phyloP scores from a whole-genome alignment of 2,797 vertebrate species.

The Sebastes dallii region DNA sequence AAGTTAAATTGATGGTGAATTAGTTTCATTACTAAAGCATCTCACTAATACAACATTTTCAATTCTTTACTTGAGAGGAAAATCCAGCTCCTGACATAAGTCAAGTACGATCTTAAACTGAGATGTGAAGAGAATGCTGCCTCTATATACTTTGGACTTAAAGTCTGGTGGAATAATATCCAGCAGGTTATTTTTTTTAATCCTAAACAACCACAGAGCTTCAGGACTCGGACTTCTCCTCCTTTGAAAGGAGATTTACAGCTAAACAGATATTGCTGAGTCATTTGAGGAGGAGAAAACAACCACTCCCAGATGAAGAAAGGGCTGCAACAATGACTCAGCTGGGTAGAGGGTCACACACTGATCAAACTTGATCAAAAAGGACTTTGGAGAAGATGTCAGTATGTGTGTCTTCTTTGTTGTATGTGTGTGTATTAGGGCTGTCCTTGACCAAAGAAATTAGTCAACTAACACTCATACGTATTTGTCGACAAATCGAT shows the following conservation, averaged over 20 bases:
- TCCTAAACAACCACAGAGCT: background rate
- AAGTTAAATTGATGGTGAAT: too few species aligned
- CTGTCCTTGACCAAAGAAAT: fast-evolving
- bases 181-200: background rate
- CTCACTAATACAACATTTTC: background rate
- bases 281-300: background rate
- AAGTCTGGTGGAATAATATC: background rate
- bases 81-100: fast-evolving
- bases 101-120: background rate
- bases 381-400: background rate
- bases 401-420: background rate
- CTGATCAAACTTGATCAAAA: background rate
- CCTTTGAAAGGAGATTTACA: background rate
- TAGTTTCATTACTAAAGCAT: background rate
- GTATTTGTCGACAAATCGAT: too few species aligned
- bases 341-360: background rate
- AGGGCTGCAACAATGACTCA: background rate
- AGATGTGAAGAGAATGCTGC: background rate
- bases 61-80: background rate
- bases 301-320: background rate
- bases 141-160: too few species aligned
- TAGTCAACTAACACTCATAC: too few species aligned
- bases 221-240: too few species aligned
- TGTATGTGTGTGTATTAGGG: too few species aligned
- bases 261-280: background rate